Conservation (phyloP, 2,888 invertebrate genomes). For the Heliconius erato region DNA sequence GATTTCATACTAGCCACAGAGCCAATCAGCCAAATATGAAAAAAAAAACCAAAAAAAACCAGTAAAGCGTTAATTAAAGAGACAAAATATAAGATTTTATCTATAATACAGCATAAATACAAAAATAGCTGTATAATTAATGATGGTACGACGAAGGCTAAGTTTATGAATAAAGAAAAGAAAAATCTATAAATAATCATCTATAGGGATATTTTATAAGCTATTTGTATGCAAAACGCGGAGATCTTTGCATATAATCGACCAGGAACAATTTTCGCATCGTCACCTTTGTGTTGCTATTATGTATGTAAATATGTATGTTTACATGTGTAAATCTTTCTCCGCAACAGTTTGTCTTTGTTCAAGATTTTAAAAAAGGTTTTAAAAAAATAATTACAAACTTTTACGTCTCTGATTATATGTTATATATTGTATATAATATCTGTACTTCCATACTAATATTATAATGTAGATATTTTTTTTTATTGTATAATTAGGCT, state of each 20-base stretch:
- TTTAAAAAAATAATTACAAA: no score
- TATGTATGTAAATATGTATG: not conserved
- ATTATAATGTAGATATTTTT: no score
- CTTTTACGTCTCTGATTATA: no score
- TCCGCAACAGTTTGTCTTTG: not conserved
- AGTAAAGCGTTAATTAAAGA: slow-evolving; percentile 7
- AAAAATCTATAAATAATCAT: slow-evolving; percentile 42
- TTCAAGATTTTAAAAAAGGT: not conserved
- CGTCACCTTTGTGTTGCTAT: slow-evolving; percentile 15
- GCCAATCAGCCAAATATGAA: not conserved
- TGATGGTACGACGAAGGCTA: slow-evolving; percentile 32
- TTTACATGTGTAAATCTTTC: slow-evolving; percentile 29
- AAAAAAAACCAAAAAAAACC: not conserved
- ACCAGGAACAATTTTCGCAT: slow-evolving; percentile 39
- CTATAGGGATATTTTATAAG: slow-evolving; percentile 29
- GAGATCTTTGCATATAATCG: slow-evolving; percentile 45
- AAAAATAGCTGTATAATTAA: slow-evolving; percentile 29
- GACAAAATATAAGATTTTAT: slow-evolving; percentile 24
- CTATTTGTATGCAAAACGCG: slow-evolving; percentile 47
- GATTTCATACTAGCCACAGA: no score
- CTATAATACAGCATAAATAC: not conserved
- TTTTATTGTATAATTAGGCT: no score
- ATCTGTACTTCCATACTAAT: no score
- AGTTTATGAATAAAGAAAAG: slow-evolving; percentile 46
- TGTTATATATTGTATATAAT: no score